Conservation (phyloP, 2,113 vertebrate species). For the Limnothrissa miodon region DNA sequence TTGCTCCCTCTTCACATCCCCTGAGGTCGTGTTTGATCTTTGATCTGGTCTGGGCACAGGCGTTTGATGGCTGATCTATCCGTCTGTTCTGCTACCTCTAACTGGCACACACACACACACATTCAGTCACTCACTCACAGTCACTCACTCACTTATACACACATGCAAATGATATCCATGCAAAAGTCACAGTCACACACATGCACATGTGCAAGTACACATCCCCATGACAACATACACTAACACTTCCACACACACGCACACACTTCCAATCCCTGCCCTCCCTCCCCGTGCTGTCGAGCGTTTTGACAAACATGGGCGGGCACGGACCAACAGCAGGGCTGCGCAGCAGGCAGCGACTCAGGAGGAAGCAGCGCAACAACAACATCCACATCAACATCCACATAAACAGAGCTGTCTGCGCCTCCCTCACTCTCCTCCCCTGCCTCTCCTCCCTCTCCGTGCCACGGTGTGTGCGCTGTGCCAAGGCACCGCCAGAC, state of each 20-base stretch:
- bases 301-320: conserved; percentile 12
- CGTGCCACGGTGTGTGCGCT: too few relatives aligned
- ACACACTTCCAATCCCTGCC: conserved; percentile 35
- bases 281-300: conserved; percentile 5
- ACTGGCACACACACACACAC: conserved; percentile 32
- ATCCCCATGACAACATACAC: neutral
- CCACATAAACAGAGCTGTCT: conserved; percentile 7
- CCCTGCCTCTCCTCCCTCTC: neutral
- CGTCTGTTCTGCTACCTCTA: conserved; percentile 42
- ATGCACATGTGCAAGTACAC: neutral
- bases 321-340: neutral
- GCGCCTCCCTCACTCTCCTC: neutral
- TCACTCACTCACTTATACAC: neutral
- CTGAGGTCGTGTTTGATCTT: conserved; percentile 1
- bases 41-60: conserved; percentile 21
- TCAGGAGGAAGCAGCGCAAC: neutral
- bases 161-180: conserved; percentile 29
- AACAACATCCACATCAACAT: neutral
- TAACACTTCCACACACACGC: conserved; percentile 31
- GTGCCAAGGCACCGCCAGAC: neutral
- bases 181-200: conserved; percentile 26
- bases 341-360: neutral
- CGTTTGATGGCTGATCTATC: conserved; percentile 50
- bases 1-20: neutral
- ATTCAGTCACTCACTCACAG: conserved; percentile 29